Evolutionary conservation across 1,140 invertebrate species (phyloP).

Genomic region (Drosophila gunungcola): DNA sequence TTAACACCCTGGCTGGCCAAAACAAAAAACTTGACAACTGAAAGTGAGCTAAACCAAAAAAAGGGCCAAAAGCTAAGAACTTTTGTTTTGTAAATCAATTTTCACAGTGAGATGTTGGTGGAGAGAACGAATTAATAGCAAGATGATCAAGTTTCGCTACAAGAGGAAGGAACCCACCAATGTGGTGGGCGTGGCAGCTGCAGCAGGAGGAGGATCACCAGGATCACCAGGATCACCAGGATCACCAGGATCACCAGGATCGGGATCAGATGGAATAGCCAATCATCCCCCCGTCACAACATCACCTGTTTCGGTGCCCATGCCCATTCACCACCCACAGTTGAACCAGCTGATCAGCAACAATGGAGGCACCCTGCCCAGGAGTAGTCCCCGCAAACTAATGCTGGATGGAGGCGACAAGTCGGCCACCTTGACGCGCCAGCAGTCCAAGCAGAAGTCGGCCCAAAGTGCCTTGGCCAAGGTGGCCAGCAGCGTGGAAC

Average conservation of each 20-base stretch:
- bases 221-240: neutral
- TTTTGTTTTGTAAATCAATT: neutral
- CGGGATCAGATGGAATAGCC: neutral
- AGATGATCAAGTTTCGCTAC: constrained; percentile 88
- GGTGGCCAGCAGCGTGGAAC: constrained; percentile 66
- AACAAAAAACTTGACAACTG: neutral
- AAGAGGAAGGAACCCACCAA: constrained; percentile 86
- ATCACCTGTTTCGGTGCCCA: constrained; percentile 17
- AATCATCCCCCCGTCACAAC: neutral
- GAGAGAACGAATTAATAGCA: constrained; percentile 21
- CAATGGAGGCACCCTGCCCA: constrained; percentile 69
- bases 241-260: neutral
- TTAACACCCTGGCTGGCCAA: constrained; percentile 21
- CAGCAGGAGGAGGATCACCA: neutral
- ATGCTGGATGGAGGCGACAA: constrained; percentile 56
- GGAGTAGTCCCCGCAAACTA: constrained; percentile 71
- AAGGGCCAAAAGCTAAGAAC: constrained; percentile 1
- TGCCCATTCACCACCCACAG: constrained; percentile 50
- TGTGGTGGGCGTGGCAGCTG: constrained; percentile 43
- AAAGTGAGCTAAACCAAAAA: neutral
- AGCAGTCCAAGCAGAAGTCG: constrained; percentile 56
- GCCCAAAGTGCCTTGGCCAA: constrained; percentile 59
- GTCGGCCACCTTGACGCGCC: constrained; percentile 75
- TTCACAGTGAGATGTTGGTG: constrained; percentile 14
- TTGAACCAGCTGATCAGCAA: constrained; percentile 76